A percentile compares a stretch with the other conserved stretches of the same genome.
phyloP scores from a whole-genome alignment of 2,888 invertebrate genomes.

The Trachelus tabidus region DNA sequence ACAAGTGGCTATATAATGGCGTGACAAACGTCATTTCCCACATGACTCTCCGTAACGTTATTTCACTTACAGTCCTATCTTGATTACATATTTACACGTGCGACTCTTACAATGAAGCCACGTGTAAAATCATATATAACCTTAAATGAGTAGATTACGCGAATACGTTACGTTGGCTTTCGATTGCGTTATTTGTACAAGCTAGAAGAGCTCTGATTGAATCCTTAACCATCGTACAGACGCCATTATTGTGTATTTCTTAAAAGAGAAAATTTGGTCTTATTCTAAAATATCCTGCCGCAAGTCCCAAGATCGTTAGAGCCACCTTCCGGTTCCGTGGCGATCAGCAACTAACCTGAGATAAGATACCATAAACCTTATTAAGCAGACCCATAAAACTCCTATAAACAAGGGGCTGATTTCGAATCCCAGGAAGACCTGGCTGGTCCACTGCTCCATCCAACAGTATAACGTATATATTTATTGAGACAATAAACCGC shows the following conservation, averaged over 20 bases:
- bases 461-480: slow-evolving; percentile 52
- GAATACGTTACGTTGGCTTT: neutral
- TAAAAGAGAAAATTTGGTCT: neutral
- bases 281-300: slow-evolving; percentile 1
- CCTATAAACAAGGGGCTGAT: slow-evolving; percentile 42
- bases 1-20: neutral
- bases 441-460: slow-evolving; percentile 10
- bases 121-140: neutral
- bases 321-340: slow-evolving; percentile 21
- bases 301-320: slow-evolving; percentile 40
- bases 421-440: slow-evolving; percentile 55
- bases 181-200: neutral
- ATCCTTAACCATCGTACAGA: neutral
- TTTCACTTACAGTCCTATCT: neutral
- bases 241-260: neutral
- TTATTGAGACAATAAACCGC: slow-evolving; percentile 63
- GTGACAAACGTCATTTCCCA: neutral
- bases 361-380: slow-evolving; percentile 49
- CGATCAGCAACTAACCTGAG: slow-evolving; percentile 18
- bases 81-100: neutral
- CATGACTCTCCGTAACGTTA: neutral
- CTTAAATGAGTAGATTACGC: neutral
- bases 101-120: neutral
- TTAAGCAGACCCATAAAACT: slow-evolving; percentile 49
- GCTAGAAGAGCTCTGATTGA: neutral